Conservation (phyloP, 2,888 invertebrate species). For the Odontomyia ornata region DNA sequence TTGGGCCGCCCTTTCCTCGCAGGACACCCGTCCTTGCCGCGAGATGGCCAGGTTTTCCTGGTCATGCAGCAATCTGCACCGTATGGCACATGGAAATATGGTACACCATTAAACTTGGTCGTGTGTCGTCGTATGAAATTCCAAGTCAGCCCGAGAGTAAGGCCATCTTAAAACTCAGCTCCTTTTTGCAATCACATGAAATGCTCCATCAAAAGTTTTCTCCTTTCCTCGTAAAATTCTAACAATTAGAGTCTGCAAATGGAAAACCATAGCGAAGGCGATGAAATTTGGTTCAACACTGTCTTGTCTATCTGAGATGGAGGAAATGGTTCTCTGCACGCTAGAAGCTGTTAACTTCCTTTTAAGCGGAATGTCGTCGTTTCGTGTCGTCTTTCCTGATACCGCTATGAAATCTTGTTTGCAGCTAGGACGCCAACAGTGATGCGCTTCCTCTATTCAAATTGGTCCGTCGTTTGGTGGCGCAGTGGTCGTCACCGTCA, state of each 20-base stretch:
- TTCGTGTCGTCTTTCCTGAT: no score
- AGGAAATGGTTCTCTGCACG: not conserved
- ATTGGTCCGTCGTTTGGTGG: not conserved
- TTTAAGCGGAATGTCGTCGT: no score
- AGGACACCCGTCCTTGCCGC: not conserved
- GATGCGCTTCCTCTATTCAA: not conserved
- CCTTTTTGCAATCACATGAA: constrained; percentile 17
- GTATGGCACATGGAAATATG: not conserved
- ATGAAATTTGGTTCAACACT: not conserved
- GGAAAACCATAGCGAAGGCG: not conserved
- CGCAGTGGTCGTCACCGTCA: no score
- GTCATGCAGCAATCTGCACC: not conserved
- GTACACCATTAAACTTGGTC: not conserved
- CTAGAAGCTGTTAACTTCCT: no score
- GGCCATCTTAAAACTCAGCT: not conserved
- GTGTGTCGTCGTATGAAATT: not conserved
- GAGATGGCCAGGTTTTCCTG: not conserved
- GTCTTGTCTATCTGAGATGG: not conserved
- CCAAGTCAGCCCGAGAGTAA: constrained; percentile 13
- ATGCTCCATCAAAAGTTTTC: constrained; percentile 30
- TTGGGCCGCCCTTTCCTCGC: not conserved
- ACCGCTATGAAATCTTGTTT: no score
- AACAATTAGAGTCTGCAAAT: not conserved
- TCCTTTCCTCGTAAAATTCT: constrained; percentile 12
- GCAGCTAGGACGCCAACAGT: no score